Evolutionary conservation across 1,140 invertebrate genomes (phyloP), one percentile per base, ranked within the genome.

Genomic region (Tetramorium simillimum): DNA sequence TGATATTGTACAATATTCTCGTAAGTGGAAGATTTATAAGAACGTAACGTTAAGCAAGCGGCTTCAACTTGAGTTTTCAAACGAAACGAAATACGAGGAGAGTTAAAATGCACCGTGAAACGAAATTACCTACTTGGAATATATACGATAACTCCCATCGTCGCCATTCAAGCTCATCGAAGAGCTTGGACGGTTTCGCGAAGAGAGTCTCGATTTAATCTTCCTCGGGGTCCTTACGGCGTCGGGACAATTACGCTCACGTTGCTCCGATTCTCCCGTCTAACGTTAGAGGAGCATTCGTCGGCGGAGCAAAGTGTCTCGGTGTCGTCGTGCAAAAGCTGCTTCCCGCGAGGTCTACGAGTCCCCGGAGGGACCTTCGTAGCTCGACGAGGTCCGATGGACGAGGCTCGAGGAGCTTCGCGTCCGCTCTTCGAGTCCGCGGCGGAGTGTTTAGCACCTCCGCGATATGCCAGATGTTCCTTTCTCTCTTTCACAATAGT

Each of bases 61-160:
- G 7, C 10, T 28, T 18, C 5, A 43, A 5, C 12, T 18, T 33
- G 28, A n/a, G 9, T 10, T 58, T 78, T 28, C 21, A 7, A 63
- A 9, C 4, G 9, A 62, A 28, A 60, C 7, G 12, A 7, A 37
- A 76, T 43, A 14, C 24, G 10, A 9, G 6, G 73, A 65, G 53
- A 65, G 9, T 65, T 16, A 49, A 37, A 67, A 49, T 28, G n/a
- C 43, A 37, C 4, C 18, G 18, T 21, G 6, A 10, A 69, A n/a
- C 60, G 85, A 84, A 56, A 76, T 90, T 92, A 94, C 94, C 18
- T 95, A 95, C 94, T 93, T 91, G 94, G 92, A 89, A 92, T 93
- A 88, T 93, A 95, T 46, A 94, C 92, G 85, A 95, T 95, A 78
- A 94, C 94, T 89, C 94, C 94, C 93, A 94, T 95, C 84, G 91